phyloP scores from a whole-genome alignment of 2,888 invertebrate species.

The Athetis lepigone region DNA sequence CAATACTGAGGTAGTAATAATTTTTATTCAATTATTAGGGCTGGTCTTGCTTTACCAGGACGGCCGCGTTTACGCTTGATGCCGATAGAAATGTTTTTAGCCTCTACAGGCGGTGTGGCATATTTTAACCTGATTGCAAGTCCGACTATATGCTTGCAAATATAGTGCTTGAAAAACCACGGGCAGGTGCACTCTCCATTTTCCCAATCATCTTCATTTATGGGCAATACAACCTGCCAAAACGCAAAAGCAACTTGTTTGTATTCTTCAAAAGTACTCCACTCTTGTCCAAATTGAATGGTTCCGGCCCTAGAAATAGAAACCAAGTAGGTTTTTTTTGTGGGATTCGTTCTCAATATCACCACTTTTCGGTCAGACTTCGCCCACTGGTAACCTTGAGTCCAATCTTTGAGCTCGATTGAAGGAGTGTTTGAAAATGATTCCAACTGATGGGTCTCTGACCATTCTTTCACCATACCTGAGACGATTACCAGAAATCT shows the following conservation, averaged over 20 bases:
- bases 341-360: conserved; percentile 9
- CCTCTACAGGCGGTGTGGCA: too few species aligned
- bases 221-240: too few species aligned
- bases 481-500: conserved; percentile 3
- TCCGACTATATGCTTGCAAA: conserved; percentile 36
- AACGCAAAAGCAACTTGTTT: too few species aligned
- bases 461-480: conserved; percentile 11
- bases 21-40: too few species aligned
- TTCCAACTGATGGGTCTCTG: not conserved
- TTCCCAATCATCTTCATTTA: conserved; percentile 19
- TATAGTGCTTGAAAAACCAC: conserved; percentile 31
- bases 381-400: conserved; percentile 20
- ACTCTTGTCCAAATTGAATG: too few species aligned
- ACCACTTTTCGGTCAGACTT: conserved; percentile 20
- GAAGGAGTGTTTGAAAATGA: conserved; percentile 9
- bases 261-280: too few species aligned
- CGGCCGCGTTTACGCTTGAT: too few species aligned
- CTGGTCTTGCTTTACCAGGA: too few species aligned
- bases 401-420: conserved; percentile 11
- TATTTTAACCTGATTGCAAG: conserved; percentile 25
- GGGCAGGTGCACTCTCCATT: conserved; percentile 34
- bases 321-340: conserved; percentile 16
- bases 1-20: too few species aligned
- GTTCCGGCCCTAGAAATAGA: too few species aligned
- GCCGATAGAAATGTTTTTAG: too few species aligned